phyloP scores from a whole-genome alignment of 1,140 invertebrate species.

The Theocolax elegans region DNA sequence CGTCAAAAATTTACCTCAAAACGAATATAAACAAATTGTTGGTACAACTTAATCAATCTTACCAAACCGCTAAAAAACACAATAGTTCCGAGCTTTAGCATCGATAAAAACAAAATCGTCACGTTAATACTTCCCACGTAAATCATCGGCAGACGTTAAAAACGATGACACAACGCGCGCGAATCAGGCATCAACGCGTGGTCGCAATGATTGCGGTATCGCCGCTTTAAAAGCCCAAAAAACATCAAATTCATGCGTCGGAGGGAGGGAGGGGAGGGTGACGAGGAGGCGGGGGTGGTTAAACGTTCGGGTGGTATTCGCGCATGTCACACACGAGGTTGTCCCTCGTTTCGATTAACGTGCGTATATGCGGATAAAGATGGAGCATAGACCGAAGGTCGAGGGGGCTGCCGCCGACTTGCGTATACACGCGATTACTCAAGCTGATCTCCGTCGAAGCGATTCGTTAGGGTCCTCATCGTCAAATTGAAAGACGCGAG shows the following conservation, averaged over 20 bases:
- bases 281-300: too few species aligned
- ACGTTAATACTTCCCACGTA: too few species aligned
- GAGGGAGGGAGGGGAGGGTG: too few species aligned
- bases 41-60: too few species aligned
- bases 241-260: too few species aligned
- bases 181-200: too few species aligned
- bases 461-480: slow-evolving; percentile 47
- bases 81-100: too few species aligned
- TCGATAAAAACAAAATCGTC: too few species aligned
- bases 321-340: too few species aligned
- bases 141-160: background rate
- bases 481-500: slow-evolving; percentile 62
- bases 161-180: background rate
- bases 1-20: too few species aligned
- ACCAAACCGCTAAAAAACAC: too few species aligned
- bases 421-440: background rate
- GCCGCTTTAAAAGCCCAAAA: background rate
- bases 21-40: too few species aligned
- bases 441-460: slow-evolving; percentile 29
- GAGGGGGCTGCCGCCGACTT: slow-evolving; percentile 26
- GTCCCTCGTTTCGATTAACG: background rate
- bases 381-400: slow-evolving; percentile 41
- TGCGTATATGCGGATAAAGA: slow-evolving; percentile 28
- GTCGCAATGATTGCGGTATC: background rate
- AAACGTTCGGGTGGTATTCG: background rate